Percentiles rank a stretch among this genome's conserved stretches.
Conservation (phyloP, 2,888 invertebrate species). For the Lasioglossum vierecki region DNA sequence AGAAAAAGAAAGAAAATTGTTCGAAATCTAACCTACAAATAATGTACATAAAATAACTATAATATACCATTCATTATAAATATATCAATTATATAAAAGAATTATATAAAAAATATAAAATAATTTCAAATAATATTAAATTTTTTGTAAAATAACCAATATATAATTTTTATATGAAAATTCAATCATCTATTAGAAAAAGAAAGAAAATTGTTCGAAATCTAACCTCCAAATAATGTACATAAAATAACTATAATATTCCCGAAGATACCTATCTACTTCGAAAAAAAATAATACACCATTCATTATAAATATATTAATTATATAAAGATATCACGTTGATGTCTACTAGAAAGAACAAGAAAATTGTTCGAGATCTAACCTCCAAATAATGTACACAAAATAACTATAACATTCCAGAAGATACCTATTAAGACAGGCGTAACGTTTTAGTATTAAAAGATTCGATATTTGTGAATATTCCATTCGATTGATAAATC, state of each 20-base stretch:
- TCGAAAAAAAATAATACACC: too few species aligned
- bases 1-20: background rate
- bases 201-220: background rate
- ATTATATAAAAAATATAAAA: too few species aligned
- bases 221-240: background rate
- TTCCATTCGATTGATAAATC: background rate
- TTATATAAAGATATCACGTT: too few species aligned
- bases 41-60: background rate
- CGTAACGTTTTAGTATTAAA: background rate
- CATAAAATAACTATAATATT: background rate
- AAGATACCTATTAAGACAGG: background rate
- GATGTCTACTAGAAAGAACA: too few species aligned
- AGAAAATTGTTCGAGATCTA: background rate
- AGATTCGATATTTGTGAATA: background rate
- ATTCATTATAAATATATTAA: too few species aligned
- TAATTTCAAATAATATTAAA: too few species aligned
- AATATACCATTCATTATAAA: too few species aligned
- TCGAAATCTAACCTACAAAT: background rate
- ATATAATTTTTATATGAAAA: background rate
- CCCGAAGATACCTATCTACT: background rate
- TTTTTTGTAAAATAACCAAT: too few species aligned
- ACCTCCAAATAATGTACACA: background rate
- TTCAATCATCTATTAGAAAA: too few species aligned
- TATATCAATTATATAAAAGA: too few species aligned
- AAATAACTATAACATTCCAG: background rate